Percentiles rank a stretch among this genome's conserved stretches.
Conservation (phyloP, 1,140 invertebrate genomes). For the Nilaparvata lugens region DNA sequence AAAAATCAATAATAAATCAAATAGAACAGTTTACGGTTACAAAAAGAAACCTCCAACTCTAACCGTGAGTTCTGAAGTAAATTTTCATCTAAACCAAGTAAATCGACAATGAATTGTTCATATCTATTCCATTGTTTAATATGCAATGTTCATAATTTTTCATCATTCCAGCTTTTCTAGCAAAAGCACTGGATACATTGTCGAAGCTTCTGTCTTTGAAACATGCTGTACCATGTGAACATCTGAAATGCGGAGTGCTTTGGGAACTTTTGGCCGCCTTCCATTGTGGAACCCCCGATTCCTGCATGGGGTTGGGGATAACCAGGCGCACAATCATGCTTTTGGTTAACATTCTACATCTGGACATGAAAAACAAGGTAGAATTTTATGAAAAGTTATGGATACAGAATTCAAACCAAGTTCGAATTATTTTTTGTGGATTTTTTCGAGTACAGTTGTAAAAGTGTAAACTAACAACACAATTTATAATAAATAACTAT, state of each 20-base stretch:
- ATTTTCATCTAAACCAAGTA: no score
- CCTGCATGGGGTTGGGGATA: conserved; percentile 45
- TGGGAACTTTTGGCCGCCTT: conserved; percentile 43
- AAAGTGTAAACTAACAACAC: background rate
- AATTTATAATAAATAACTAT: no score
- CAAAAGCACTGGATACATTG: conserved; percentile 41
- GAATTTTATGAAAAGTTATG: conserved; percentile 2
- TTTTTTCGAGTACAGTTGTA: no score
- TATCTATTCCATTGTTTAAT: no score
- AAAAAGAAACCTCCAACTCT: no score
- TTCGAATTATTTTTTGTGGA: no score
- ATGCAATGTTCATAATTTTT: background rate
- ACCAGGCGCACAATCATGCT: conserved; percentile 42
- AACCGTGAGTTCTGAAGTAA: no score
- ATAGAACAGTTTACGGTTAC: no score
- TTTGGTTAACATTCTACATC: conserved; percentile 43
- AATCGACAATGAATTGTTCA: no score
- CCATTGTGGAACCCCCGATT: conserved; percentile 39
- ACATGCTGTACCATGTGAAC: conserved; percentile 6
- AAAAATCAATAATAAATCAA: no score
- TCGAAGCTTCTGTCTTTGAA: conserved; percentile 37
- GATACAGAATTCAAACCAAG: no score
- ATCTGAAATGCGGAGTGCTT: conserved; percentile 24
- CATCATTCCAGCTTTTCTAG: conserved; percentile 39
- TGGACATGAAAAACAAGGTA: conserved; percentile 33